Evolutionary conservation across 2,797 vertebrate genomes (phyloP), one percentile per base, ranked within the genome.

Genomic region (Leptatherina wallacei): DNA sequence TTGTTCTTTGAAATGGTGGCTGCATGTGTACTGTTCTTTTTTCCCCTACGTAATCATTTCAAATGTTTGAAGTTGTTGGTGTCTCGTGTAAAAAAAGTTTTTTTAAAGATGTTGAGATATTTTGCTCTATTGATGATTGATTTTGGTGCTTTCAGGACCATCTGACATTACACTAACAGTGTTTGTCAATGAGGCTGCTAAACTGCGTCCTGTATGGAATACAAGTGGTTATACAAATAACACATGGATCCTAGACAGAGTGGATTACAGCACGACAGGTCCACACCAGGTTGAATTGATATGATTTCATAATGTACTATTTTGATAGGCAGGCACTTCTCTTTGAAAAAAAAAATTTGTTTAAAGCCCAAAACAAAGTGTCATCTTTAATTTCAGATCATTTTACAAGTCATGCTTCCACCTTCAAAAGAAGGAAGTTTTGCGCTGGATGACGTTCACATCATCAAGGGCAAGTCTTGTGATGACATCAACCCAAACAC

Each of bases 401-500:
- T 95, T 73, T 88, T 95, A 84, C 88, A 92, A 87, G 93, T 86
- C 30, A 64, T 6, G 7, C 30, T 13, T 68, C 3, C 1, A 6
- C 0, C 0, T 1, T 4, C 0, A 0, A 0, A 0, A 0, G 0
- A 0, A 0, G 86, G 40, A 33, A 71, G 51, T 60, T 84, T 95
- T 47, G 68, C 93, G 33, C 69, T 95, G 38, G 95, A 95, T 72
- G 94, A 95, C 14, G 10, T 95, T 38, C 85, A 91, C 61, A 85
- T 95, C 62, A 85, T 89, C 30, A 87, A 80, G 58, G 56, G 75
- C 30, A 61, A 18, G 24, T 70, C 75, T 55, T 95, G 95, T 74
- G 56, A 75, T 47, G 85, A 87, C 3, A 30, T 73, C 0, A 51
- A 73, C 58, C 80, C 84, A 20, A 91, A 91, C 35, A 92, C 93